Conservation (phyloP, 2,888 invertebrate genomes). For the Rotaria socialis region DNA sequence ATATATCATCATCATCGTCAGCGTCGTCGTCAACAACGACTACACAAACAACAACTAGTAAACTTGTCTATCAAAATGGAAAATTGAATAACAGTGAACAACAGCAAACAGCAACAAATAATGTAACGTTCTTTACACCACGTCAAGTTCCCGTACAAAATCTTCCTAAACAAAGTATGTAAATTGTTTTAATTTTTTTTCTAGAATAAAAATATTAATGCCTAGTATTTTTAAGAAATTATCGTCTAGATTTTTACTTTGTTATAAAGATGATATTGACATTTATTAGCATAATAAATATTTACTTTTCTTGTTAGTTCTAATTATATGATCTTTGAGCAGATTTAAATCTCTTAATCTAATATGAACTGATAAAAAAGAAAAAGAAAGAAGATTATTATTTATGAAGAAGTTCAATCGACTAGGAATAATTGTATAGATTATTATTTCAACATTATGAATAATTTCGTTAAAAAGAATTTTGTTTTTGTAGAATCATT, state of each 20-base stretch:
- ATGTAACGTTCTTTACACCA: not conserved
- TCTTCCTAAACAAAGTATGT: not conserved
- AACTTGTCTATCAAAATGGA: not conserved
- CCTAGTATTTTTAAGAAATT: no score
- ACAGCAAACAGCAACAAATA: not conserved
- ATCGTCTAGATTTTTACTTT: no score
- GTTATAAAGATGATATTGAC: not conserved
- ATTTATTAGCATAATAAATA: slow-evolving; percentile 16
- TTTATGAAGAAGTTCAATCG: not conserved
- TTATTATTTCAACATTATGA: no score
- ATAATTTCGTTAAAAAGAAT: no score
- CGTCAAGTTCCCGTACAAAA: not conserved
- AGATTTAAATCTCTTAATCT: not conserved
- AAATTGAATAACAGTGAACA: not conserved
- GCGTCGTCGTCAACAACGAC: not conserved
- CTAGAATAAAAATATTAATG: no score
- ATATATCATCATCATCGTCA: not conserved
- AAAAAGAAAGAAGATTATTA: not conserved
- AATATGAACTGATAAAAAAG: not conserved
- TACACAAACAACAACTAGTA: not conserved
- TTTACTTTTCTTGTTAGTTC: not conserved
- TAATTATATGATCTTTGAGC: not conserved
- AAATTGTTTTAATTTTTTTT: no score
- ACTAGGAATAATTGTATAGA: not conserved
- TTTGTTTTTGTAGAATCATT: no score